A percentile compares a stretch with the other conserved stretches of the same genome.
phyloP scores from a whole-genome alignment of 2,113 vertebrate species.

The Rhea americana region DNA sequence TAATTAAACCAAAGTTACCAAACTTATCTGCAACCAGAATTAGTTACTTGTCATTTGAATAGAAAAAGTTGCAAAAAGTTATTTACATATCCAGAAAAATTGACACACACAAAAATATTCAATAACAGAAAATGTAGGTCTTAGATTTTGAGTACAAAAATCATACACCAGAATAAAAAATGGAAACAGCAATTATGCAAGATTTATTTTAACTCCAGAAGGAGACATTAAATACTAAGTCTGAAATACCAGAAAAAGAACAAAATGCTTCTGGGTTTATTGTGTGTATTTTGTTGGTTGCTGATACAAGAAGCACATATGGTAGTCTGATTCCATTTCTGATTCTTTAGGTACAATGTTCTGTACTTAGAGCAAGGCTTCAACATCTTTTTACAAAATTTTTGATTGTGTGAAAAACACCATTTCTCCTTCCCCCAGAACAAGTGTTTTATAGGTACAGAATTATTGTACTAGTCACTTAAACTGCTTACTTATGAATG shows the following conservation, averaged over 20 bases:
- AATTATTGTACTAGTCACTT: not conserved
- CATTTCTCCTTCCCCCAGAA: not conserved
- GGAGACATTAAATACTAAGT: not conserved
- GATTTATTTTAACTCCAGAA: not conserved
- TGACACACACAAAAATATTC: not conserved
- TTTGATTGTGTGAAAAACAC: not conserved
- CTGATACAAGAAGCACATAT: not conserved
- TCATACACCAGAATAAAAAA: not conserved
- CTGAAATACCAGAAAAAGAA: not conserved
- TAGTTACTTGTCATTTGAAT: not conserved
- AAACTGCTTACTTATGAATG: not conserved
- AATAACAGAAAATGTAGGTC: not conserved
- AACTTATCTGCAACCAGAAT: not conserved
- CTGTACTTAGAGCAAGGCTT: not conserved
- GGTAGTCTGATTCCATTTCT: not conserved
- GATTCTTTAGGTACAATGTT: not conserved
- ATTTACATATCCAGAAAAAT: constrained; percentile 20
- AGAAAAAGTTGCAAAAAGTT: constrained; percentile 5
- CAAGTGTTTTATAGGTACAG: not conserved
- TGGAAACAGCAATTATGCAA: not conserved
- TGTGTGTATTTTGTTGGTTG: not conserved
- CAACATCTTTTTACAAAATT: not conserved
- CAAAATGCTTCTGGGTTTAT: not conserved
- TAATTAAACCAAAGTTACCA: constrained; percentile 38
- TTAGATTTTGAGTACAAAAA: not conserved